Conservation (phyloP, 2,113 vertebrate species). For the Sinocyclocheilus anshuiensis region DNA sequence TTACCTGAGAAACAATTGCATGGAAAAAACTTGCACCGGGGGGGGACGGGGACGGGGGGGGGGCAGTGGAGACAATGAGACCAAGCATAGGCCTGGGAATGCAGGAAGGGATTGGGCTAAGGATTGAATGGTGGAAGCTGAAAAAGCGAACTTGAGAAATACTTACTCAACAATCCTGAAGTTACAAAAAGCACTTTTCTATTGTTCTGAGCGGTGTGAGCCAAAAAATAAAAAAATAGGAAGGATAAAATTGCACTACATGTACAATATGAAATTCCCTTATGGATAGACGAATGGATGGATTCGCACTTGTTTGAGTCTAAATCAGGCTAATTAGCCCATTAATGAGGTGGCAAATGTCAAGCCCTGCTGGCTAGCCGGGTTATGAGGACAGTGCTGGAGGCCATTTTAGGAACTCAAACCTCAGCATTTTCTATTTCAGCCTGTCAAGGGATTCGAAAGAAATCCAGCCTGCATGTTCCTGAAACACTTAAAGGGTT, state of each 20-base stretch:
- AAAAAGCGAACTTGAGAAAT: conserved; percentile 14
- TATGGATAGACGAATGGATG: conserved; percentile 34
- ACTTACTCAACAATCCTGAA: conserved; percentile 36
- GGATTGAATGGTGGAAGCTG: neutral
- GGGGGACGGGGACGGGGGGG: neutral
- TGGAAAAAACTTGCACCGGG: neutral
- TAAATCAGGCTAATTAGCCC: conserved; percentile 72
- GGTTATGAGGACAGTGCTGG: conserved; percentile 46
- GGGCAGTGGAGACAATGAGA: neutral
- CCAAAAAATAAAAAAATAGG: neutral
- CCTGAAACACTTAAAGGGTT: neutral
- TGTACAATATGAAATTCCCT: conserved; percentile 49
- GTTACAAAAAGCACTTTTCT: conserved; percentile 16
- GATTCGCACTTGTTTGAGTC: conserved; percentile 40
- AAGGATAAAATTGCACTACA: conserved; percentile 29
- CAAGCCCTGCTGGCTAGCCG: conserved; percentile 65
- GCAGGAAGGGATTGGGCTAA: neutral
- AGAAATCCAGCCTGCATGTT: neutral
- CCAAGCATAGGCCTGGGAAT: neutral
- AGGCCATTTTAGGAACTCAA: conserved; percentile 42
- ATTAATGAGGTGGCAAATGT: conserved; percentile 76
- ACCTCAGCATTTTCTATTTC: conserved; percentile 43
- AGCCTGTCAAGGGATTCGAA: conserved; percentile 1
- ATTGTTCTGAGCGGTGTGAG: conserved; percentile 35
- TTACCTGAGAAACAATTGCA: neutral